Conservation (phyloP, 2,113 vertebrate species). For the Siphamia tubifer region DNA sequence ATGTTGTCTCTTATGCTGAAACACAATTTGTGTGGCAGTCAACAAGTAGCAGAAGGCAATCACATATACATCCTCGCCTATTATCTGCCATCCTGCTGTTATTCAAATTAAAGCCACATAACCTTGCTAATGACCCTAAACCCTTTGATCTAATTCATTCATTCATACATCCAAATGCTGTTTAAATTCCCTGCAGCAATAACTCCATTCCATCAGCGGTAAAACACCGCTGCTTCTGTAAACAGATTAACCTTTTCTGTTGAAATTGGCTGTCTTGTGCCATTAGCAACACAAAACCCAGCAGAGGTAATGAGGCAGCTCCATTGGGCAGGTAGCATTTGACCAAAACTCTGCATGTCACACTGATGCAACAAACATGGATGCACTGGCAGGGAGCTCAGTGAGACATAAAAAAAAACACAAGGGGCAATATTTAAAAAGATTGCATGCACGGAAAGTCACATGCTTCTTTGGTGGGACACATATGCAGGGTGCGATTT, state of each 20-base stretch:
- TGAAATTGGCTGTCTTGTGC: slow-evolving; percentile 7
- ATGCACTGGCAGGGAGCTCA: neutral
- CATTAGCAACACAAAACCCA: slow-evolving; percentile 22
- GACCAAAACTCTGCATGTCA: neutral
- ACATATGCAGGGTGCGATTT: no score
- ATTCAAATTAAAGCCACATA: slow-evolving; percentile 13
- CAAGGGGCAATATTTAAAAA: neutral
- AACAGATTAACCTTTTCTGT: slow-evolving; percentile 39
- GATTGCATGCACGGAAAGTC: no score
- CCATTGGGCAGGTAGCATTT: neutral
- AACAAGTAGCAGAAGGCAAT: neutral
- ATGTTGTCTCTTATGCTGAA: neutral
- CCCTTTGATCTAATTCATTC: slow-evolving; percentile 1
- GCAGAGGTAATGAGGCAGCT: slow-evolving; percentile 5
- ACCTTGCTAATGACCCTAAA: neutral
- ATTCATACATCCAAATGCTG: slow-evolving; percentile 10
- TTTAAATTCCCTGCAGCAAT: slow-evolving; percentile 11
- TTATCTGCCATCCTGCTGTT: neutral
- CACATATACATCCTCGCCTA: neutral
- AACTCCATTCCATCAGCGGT: neutral
- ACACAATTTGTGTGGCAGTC: neutral
- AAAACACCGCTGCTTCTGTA: slow-evolving; percentile 1
- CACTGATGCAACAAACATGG: neutral
- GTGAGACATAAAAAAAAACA: neutral
- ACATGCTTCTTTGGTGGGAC: no score